These are phyloP conservation scores for Smutsia gigantea DNA, from an alignment of 2,797 vertebrate genomes.

Conservation along the genomic window DNA sequence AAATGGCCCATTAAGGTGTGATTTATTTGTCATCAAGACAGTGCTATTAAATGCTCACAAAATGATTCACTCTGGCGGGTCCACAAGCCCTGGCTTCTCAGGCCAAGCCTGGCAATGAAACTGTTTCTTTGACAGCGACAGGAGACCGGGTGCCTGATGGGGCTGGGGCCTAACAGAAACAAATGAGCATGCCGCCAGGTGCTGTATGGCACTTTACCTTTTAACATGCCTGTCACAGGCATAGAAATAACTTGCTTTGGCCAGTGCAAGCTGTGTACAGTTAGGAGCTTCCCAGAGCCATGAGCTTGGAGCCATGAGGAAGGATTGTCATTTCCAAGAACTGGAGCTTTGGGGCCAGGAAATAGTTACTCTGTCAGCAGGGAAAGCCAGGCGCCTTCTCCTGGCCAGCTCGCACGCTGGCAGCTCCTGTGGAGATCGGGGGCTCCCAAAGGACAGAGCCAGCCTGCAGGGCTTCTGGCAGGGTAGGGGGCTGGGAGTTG, in stretches of 20 bases:
- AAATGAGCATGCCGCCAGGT: conserved; percentile 43
- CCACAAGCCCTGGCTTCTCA: background rate
- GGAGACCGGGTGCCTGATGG: background rate
- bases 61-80: conserved; percentile 40
- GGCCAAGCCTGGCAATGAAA: conserved; percentile 16
- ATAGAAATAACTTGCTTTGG: conserved; percentile 63
- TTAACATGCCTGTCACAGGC: conserved; percentile 10
- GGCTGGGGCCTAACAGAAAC: conserved; percentile 66
- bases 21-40: conserved; percentile 70
- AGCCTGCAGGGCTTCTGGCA: background rate
- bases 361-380: background rate
- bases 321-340: background rate
- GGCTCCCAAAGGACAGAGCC: background rate
- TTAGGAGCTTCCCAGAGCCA: background rate
- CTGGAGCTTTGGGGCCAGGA: background rate
- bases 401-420: background rate
- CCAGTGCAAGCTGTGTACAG: background rate
- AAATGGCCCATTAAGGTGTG: conserved; percentile 74
- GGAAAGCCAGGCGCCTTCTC: background rate
- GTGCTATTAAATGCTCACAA: conserved; percentile 71
- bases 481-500: background rate
- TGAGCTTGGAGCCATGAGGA: background rate
- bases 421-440: background rate
- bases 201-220: conserved; percentile 51
- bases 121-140: conserved; percentile 67